Evolutionary conservation across 2,888 invertebrate species (phyloP), one percentile per base, ranked within the genome.

Genomic region (Athalia rosae): DNA sequence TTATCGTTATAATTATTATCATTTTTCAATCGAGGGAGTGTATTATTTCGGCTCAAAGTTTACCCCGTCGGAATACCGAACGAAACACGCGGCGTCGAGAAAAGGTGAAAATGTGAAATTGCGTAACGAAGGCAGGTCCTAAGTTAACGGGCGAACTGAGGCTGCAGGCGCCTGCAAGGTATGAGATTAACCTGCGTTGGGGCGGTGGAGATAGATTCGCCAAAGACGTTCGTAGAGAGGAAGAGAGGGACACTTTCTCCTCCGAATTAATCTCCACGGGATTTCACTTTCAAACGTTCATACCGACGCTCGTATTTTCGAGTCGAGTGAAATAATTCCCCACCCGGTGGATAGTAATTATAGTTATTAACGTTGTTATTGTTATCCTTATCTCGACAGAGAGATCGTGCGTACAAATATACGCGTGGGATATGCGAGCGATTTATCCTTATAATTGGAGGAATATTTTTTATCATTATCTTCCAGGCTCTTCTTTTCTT

Each of bases 381-480:
- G 71, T 71, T 45, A 71, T 71, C 67, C 67, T 67, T 67, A 64
- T 45, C 67, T 28, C 53, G 28, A 50, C 50, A n/a, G n/a, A 67
- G 67, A 67, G 67, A 53, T 53, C 67, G 53, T 53, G 53, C 50
- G 50, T n/a, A n/a, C n/a, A n/a, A n/a, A n/a, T n/a, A n/a, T n/a
- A n/a, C 41, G 58, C 43, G 43, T 28, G 43, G 9, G 9, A 3
- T n/a, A n/a, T 53, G 3, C 53, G 1, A 66, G 71, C 45, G 71
- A 71, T 71, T 74, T 61, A 74, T 74, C 41, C 74, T 48, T 74
- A 61, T 74, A 61, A 74, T 50, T 4, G n/a, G 11, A n/a, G 53
- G n/a, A 53, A 53, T 53, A n/a, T 53, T 53, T 11, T n/a, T 9
- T 53, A 7, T 11, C 6, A 71, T 71, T 71, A 71, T 58, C 71